Base-by-base conservation (phyloP, 1,140 invertebrate species). In the Heliconius nattereri region DNA sequence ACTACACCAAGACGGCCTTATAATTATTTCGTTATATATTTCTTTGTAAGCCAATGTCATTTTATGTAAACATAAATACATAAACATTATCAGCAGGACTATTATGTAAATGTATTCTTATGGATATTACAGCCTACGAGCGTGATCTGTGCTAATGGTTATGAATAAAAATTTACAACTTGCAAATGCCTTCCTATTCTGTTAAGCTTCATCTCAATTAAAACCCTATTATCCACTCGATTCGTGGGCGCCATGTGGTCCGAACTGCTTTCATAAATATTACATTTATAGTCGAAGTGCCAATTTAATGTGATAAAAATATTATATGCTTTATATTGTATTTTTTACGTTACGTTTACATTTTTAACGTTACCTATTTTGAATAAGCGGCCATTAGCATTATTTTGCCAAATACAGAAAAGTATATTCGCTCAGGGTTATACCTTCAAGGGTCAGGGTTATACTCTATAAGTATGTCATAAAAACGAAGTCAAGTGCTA, bases 131-230 rank as follows among this genome's bases (percentile, higher is more conserved):
- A 73, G 79, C 57, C 73, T 80, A 76, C 49, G 71, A 76, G 49
- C 75, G 57, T 74, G 75, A 78, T 72, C 79, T 74, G 76, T 70
- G 79, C 57, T 81, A 81, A 81, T 81, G 76, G 80, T 72, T 81
- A 78, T 81, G 80, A 81, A 81, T 81, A 78, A 81, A 81, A 78
- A 81, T 80, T 76, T 80, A 80, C 75, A 76, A 75, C 80, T 73
- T 75, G 72, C 80, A 81, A 81, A 81, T 81, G 76, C 57, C 66
- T 49, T 77, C 60, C 76, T 81, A 81, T 78, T 78, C 80, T 75
- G 80, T 81, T 78, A 81, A 81, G 76, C 80, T 81, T 73, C 73
- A 78, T 81, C 76, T 81, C 80, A 81, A 81, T 81, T 81, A 81
- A 81, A 81, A 81, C 80, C 72, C 73, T 75, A 81, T 81, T 81